Evolutionary conservation across 2,888 invertebrate species (phyloP).

Genomic region (Gymnoscelis rufifasciata): DNA sequence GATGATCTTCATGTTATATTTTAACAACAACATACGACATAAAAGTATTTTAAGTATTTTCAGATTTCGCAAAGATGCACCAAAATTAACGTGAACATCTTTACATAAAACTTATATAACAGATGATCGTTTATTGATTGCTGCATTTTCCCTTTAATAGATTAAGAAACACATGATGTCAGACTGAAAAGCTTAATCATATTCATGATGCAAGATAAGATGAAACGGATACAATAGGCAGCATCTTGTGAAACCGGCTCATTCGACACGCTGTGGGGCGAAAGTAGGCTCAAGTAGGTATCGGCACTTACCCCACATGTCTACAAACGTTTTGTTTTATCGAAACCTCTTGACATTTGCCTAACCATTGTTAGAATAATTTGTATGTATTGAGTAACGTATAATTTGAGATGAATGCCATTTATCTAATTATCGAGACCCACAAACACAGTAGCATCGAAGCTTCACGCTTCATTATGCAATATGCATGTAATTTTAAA

Average conservation of each 20-base stretch:
- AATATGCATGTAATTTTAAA: conserved; percentile 28
- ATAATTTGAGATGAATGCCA: conserved; percentile 7
- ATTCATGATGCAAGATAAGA: conserved; percentile 72
- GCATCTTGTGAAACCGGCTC: conserved; percentile 65
- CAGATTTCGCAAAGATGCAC: too few relatives aligned
- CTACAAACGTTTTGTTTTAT: conserved; percentile 58
- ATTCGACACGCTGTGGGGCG: conserved; percentile 71
- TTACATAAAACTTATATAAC: not conserved
- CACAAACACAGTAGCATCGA: conserved; percentile 18
- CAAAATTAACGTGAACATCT: too few relatives aligned
- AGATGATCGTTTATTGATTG: conserved; percentile 4
- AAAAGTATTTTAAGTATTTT: too few relatives aligned
- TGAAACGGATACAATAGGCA: conserved; percentile 72
- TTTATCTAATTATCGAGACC: conserved; percentile 4
- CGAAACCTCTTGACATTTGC: conserved; percentile 50
- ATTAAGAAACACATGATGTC: conserved; percentile 56
- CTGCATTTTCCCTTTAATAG: conserved; percentile 20
- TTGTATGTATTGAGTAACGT: conserved; percentile 15
- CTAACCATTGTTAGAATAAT: conserved; percentile 47
- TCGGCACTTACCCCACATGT: conserved; percentile 51
- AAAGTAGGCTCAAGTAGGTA: conserved; percentile 65
- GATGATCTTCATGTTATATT: too few relatives aligned
- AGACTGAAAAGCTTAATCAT: conserved; percentile 71
- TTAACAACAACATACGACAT: too few relatives aligned
- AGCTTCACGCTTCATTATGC: conserved; percentile 23